These are phyloP conservation scores for Prinia subflava DNA, from an alignment of 2,113 vertebrate genomes.

Conservation along the genomic window DNA sequence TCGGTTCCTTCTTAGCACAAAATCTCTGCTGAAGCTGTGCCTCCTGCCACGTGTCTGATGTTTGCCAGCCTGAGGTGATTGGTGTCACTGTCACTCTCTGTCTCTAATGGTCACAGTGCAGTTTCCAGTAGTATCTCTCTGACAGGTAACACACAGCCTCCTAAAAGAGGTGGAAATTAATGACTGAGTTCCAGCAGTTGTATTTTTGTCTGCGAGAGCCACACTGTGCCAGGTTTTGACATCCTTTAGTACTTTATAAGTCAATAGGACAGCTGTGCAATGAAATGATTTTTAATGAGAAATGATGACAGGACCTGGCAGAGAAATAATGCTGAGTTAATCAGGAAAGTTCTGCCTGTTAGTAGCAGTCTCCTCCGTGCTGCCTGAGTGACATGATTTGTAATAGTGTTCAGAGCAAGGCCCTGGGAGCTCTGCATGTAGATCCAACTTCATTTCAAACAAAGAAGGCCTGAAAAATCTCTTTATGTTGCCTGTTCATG, in stretches of 20 bases:
- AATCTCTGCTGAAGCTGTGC: not conserved
- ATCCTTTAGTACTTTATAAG: not conserved
- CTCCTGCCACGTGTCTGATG: not conserved
- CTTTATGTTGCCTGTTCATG: fast-evolving
- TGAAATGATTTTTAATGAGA: not conserved
- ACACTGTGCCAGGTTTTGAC: not conserved
- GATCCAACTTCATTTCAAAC: not conserved
- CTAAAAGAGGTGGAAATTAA: not conserved
- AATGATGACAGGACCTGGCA: not conserved
- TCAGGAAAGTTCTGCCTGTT: not conserved
- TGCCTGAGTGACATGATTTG: not conserved
- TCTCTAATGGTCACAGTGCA: not conserved
- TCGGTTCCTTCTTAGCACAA: not conserved
- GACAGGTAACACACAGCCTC: not conserved
- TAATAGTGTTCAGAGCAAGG: not conserved
- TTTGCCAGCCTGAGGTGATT: not conserved
- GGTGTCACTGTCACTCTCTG: not conserved
- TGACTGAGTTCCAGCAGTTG: not conserved
- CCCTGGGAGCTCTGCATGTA: not conserved
- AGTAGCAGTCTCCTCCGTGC: not conserved
- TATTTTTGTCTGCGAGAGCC: not conserved
- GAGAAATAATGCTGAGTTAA: not conserved
- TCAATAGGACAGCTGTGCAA: not conserved
- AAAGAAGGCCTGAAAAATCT: not conserved
- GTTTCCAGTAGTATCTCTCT: not conserved